phyloP scores from a whole-genome alignment of 2,797 vertebrate genomes.

The Tragelaphus oryx region DNA sequence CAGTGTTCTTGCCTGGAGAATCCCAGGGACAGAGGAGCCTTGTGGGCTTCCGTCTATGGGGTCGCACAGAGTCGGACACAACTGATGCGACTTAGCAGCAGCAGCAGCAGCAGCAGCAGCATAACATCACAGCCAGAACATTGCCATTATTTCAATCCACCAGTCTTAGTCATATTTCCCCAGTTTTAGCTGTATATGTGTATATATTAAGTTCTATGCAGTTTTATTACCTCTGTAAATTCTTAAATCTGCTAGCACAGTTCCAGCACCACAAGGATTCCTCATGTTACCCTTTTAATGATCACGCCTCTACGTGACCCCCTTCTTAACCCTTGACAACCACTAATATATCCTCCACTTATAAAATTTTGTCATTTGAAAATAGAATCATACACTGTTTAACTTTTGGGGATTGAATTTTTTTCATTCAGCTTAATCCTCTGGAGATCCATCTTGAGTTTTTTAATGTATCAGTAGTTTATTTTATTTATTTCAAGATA shows the following conservation, averaged over 20 bases:
- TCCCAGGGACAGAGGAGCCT: no score
- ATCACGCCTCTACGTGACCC: not conserved
- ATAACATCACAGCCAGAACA: not conserved
- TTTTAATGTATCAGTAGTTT: not conserved
- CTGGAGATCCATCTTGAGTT: not conserved
- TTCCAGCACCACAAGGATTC: not conserved
- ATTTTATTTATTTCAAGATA: not conserved
- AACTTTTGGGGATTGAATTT: not conserved
- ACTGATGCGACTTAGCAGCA: no score
- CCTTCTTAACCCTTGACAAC: not conserved
- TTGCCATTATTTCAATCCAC: not conserved
- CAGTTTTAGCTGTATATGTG: not conserved
- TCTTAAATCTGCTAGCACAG: not conserved
- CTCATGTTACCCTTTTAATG: not conserved
- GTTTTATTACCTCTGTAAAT: conserved; percentile 16
- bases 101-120: not conserved
- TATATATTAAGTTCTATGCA: not conserved
- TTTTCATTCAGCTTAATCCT: not conserved
- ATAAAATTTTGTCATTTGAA: conserved; percentile 27
- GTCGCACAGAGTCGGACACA: no score
- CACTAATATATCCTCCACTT: not conserved
- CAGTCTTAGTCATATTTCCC: not conserved
- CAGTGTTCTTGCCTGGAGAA: no score
- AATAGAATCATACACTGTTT: not conserved
- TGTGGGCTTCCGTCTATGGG: no score